Conservation (phyloP, 2,888 invertebrate species). For the Drosophila kuntzei region DNA sequence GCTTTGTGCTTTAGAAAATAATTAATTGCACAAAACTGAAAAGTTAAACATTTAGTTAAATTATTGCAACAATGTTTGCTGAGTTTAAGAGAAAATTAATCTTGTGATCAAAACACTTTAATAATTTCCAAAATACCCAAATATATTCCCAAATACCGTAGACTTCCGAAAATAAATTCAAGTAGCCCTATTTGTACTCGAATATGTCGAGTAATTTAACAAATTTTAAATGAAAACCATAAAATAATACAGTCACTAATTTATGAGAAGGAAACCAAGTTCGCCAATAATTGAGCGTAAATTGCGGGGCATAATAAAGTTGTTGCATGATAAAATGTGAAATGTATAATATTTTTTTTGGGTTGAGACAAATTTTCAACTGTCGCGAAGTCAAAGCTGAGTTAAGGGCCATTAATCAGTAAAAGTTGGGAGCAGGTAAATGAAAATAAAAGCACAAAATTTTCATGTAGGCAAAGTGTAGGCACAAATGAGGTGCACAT, state of each 20-base stretch:
- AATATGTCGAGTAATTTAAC: background rate
- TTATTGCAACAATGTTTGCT: background rate
- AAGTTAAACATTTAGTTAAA: background rate
- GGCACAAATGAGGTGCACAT: conserved; percentile 71
- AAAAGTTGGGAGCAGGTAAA: conserved; percentile 49
- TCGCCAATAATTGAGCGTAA: conserved; percentile 71
- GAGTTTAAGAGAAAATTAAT: background rate
- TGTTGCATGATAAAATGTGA: conserved; percentile 45
- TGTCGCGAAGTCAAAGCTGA: conserved; percentile 47
- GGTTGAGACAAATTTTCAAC: conserved; percentile 1
- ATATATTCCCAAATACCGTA: background rate
- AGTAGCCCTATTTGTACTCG: background rate
- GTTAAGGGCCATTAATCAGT: conserved; percentile 71
- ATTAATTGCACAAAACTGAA: background rate
- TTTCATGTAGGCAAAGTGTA: conserved; percentile 56
- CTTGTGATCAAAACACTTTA: background rate
- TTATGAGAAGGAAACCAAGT: conserved; percentile 44
- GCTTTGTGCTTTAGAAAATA: background rate
- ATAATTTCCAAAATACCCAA: background rate
- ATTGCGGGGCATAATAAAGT: conserved; percentile 61
- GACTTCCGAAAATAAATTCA: background rate
- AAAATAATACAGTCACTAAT: conserved; percentile 41
- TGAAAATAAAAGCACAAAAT: conserved; percentile 24
- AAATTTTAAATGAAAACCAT: conserved; percentile 29
- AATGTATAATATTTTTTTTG: conserved; percentile 33